Evolutionary conservation across 1,140 invertebrate species (phyloP).

Genomic region (Lycorma delicatula): DNA sequence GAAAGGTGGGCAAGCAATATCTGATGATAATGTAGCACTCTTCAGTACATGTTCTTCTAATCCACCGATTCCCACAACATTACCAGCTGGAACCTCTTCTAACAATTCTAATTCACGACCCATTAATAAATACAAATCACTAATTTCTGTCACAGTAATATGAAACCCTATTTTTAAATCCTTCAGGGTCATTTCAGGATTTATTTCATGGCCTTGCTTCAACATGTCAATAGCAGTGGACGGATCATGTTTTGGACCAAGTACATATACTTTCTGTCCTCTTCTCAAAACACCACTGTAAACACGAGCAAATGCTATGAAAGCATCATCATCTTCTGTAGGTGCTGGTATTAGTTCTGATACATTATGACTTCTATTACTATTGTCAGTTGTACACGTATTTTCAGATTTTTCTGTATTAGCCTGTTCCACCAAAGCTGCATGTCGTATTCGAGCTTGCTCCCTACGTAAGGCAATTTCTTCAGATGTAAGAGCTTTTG

Average conservation of each 20-base stretch:
- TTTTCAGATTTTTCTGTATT: no score
- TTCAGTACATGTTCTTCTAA: slow-evolving; percentile 81
- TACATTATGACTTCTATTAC: no score
- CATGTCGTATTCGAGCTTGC: slow-evolving; percentile 52
- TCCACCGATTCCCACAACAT: slow-evolving; percentile 64
- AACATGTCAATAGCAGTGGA: slow-evolving; percentile 42
- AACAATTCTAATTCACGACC: slow-evolving; percentile 82
- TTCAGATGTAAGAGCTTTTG: slow-evolving; percentile 60
- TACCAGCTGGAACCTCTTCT: slow-evolving; percentile 39
- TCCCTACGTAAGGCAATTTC: slow-evolving; percentile 66
- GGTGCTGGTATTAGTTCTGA: slow-evolving; percentile 20
- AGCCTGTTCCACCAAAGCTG: slow-evolving; percentile 35
- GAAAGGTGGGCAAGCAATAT: slow-evolving; percentile 79
- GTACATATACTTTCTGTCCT: slow-evolving; percentile 66
- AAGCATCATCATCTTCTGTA: slow-evolving; percentile 49
- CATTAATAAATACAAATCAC: slow-evolving; percentile 83
- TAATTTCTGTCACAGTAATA: slow-evolving; percentile 49
- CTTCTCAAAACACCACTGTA: slow-evolving; percentile 79
- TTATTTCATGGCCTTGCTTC: slow-evolving; percentile 41
- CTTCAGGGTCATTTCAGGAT: slow-evolving; percentile 49
- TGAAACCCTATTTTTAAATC: slow-evolving; percentile 57
- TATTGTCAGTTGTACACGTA: no score
- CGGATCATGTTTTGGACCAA: slow-evolving; percentile 88
- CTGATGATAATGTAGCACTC: slow-evolving; percentile 82
- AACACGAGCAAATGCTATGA: slow-evolving; percentile 89